These are phyloP conservation scores for Polyodon spathula DNA, from an alignment of 2,113 vertebrate species.

Conservation along the genomic window DNA sequence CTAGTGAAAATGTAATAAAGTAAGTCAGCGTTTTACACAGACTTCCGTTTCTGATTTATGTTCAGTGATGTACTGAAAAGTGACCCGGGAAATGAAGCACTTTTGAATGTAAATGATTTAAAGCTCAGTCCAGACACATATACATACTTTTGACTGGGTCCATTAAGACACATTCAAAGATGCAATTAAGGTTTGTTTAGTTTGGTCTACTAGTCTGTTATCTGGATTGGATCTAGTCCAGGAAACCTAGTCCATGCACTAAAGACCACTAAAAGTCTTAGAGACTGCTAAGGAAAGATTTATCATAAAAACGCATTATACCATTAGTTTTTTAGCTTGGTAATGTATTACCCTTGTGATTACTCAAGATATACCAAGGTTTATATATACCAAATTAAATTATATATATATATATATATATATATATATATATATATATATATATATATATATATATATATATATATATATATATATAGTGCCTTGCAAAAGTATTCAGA, in stretches of 20 bases:
- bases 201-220: conserved; percentile 34
- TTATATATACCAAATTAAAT: too few relatives aligned
- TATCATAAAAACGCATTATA: too few relatives aligned
- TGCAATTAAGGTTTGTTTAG: conserved; percentile 42
- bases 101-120: conserved; percentile 16
- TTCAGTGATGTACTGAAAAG: conserved; percentile 12
- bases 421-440: too few relatives aligned
- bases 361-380: too few relatives aligned
- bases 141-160: conserved; percentile 5
- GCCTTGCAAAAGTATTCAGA: too few relatives aligned
- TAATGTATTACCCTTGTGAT: too few relatives aligned
- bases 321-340: too few relatives aligned
- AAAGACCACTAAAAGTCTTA: too few relatives aligned
- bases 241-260: neutral
- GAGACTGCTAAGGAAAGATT: too few relatives aligned
- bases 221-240: conserved; percentile 15
- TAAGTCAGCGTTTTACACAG: conserved; percentile 44
- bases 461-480: too few relatives aligned
- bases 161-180: conserved; percentile 13
- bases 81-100: neutral
- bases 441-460: too few relatives aligned
- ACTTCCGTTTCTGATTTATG: conserved; percentile 20
- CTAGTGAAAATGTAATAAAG: conserved; percentile 91
- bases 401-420: too few relatives aligned
- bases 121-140: conserved; percentile 9